Percentiles rank a stretch among this genome's conserved stretches.
Evolutionary conservation across 2,888 invertebrate genomes (phyloP).

Genomic region (Rhagophthalmus giganteus): DNA sequence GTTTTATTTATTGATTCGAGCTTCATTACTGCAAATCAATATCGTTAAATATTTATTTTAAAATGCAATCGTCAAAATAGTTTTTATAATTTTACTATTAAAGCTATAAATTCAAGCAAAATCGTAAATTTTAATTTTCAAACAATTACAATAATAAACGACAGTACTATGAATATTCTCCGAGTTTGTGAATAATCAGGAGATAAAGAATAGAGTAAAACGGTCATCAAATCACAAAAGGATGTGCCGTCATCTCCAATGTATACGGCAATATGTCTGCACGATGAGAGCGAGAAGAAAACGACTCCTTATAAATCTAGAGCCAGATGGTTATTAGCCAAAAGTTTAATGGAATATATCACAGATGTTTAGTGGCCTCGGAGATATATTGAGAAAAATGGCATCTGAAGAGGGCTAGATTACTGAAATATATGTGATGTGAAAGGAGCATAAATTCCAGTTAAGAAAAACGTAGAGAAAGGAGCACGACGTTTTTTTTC

Average conservation of each 20-base stretch:
- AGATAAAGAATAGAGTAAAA: slow-evolving; percentile 23
- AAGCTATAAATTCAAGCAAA: too few species aligned
- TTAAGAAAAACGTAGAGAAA: slow-evolving; percentile 45
- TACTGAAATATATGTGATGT: slow-evolving; percentile 55
- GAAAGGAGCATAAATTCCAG: slow-evolving; percentile 52
- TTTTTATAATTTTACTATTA: too few species aligned
- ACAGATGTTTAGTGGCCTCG: slow-evolving; percentile 52
- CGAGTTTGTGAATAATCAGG: slow-evolving; percentile 17
- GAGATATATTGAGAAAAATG: slow-evolving; percentile 56
- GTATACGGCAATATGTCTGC: slow-evolving; percentile 26
- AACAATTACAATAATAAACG: slow-evolving; percentile 7
- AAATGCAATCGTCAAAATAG: too few species aligned
- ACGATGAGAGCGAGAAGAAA: slow-evolving; percentile 22
- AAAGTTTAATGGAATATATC: slow-evolving; percentile 54
- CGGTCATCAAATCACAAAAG: slow-evolving; percentile 30
- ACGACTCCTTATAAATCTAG: slow-evolving; percentile 30
- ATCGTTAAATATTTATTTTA: too few species aligned
- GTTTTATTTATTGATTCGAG: too few species aligned
- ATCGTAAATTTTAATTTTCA: slow-evolving; percentile 3
- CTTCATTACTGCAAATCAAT: too few species aligned
- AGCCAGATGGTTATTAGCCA: slow-evolving; percentile 50
- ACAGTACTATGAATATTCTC: slow-evolving; percentile 17
- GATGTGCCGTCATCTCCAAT: slow-evolving; percentile 28
- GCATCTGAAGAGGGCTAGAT: slow-evolving; percentile 54
- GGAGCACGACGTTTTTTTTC: slow-evolving; percentile 38